These are phyloP conservation scores for Cryptotis parvus DNA, from an alignment of 2,113 vertebrate species.

Conservation along the genomic window DNA sequence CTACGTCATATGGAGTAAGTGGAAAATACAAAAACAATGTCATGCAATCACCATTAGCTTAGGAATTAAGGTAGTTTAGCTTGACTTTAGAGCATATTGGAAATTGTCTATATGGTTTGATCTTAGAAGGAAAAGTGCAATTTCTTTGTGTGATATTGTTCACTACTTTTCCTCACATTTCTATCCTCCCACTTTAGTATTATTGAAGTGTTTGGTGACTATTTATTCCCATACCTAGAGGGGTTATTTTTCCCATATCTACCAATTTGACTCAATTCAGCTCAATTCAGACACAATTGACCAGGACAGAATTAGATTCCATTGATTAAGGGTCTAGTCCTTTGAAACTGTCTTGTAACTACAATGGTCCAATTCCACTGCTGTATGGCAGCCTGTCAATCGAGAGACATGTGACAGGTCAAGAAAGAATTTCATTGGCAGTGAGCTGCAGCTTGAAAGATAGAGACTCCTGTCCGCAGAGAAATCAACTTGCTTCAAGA, in stretches of 20 bases:
- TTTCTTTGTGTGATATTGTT: not conserved
- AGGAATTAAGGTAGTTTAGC: not conserved
- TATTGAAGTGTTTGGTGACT: not conserved
- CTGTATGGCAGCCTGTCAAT: too few species aligned
- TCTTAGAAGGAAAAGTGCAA: not conserved
- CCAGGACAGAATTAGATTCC: not conserved
- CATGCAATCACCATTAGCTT: not conserved
- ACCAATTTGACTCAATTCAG: not conserved
- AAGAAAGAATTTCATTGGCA: too few species aligned
- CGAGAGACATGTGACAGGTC: too few species aligned
- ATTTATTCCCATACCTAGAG: too few species aligned
- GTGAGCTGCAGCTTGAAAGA: too few species aligned
- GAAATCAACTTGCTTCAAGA: too few species aligned
- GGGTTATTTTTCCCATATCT: too few species aligned
- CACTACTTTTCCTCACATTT: not conserved
- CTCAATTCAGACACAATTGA: not conserved
- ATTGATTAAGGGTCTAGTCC: not conserved
- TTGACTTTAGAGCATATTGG: not conserved
- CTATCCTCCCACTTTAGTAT: not conserved
- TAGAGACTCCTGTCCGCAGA: too few species aligned
- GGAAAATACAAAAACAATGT: slow-evolving; percentile 8
- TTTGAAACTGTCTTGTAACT: not conserved
- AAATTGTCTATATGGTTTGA: not conserved
- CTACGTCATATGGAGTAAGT: not conserved
- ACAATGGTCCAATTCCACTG: too few species aligned